These are phyloP conservation scores for Siniperca knerii DNA, from an alignment of 2,113 vertebrate genomes.

Conservation along the genomic window DNA sequence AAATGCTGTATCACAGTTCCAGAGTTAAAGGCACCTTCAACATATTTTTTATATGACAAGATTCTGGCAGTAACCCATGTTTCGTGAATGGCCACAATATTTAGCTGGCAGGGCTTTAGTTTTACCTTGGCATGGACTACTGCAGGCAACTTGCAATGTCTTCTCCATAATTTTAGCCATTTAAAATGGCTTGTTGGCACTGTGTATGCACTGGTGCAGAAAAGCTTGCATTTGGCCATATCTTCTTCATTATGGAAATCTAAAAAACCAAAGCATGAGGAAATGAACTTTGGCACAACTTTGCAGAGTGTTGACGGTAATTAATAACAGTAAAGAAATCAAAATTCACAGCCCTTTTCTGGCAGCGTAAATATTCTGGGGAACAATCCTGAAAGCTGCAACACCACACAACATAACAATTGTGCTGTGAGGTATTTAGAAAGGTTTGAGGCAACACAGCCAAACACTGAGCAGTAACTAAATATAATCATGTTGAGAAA, in stretches of 20 bases:
- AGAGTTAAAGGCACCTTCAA: slow-evolving; percentile 34
- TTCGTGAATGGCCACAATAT: slow-evolving; percentile 29
- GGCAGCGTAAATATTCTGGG: background rate
- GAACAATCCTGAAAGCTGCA: background rate
- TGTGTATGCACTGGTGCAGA: slow-evolving; percentile 21
- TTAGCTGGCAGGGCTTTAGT: slow-evolving; percentile 19
- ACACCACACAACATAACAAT: slow-evolving; percentile 2
- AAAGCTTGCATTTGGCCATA: slow-evolving; percentile 32
- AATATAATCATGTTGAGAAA: slow-evolving; percentile 40
- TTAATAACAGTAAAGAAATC: slow-evolving; percentile 32
- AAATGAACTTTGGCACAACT: slow-evolving; percentile 35
- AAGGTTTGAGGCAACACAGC: slow-evolving; percentile 23
- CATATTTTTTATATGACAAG: slow-evolving; percentile 19
- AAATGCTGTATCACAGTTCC: background rate
- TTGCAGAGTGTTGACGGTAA: slow-evolving; percentile 1
- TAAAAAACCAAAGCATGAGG: slow-evolving; percentile 31
- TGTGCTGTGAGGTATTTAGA: slow-evolving; percentile 24
- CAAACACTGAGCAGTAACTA: slow-evolving; percentile 43
- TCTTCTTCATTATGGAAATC: slow-evolving; percentile 49
- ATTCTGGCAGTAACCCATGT: slow-evolving; percentile 29
- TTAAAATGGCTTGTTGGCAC: slow-evolving; percentile 42
- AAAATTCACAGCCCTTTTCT: background rate
- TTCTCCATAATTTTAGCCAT: slow-evolving; percentile 30
- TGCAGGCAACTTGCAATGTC: slow-evolving; percentile 17
- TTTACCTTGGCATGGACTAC: slow-evolving; percentile 26